Conservation (phyloP, 1,140 invertebrate species). For the Euwallacea similis region DNA sequence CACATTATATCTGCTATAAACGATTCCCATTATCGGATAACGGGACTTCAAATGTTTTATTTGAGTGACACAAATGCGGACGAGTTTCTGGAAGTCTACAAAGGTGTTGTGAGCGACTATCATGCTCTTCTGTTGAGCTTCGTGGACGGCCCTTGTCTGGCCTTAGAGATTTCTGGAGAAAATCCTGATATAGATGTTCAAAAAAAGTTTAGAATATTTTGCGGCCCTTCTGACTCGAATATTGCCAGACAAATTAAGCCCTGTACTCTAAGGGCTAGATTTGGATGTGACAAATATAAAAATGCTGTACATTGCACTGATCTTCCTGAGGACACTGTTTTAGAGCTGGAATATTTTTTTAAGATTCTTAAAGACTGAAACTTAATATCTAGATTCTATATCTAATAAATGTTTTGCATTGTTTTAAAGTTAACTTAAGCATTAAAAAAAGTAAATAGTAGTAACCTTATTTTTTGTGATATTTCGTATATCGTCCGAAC, state of each 20-base stretch:
- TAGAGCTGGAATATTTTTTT: slow-evolving; percentile 84
- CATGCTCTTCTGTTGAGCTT: slow-evolving; percentile 57
- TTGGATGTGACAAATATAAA: slow-evolving; percentile 78
- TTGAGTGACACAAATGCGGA: slow-evolving; percentile 80
- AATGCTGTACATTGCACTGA: slow-evolving; percentile 95
- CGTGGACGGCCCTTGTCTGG: slow-evolving; percentile 76
- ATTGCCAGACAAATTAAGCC: slow-evolving; percentile 83
- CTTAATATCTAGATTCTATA: neutral
- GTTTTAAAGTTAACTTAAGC: no score
- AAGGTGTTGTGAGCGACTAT: slow-evolving; percentile 84
- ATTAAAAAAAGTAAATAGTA: no score
- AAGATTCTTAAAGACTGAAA: slow-evolving; percentile 58
- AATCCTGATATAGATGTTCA: slow-evolving; percentile 63
- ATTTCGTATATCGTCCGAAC: no score
- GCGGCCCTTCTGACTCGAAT: slow-evolving; percentile 86
- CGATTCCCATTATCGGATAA: slow-evolving; percentile 74
- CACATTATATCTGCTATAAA: slow-evolving; percentile 74
- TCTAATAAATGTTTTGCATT: no score
- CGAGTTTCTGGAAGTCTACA: slow-evolving; percentile 93
- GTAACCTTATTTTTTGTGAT: no score
- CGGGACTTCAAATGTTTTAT: slow-evolving; percentile 77
- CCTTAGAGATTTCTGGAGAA: slow-evolving; percentile 77
- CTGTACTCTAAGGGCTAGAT: slow-evolving; percentile 79
- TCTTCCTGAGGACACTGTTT: slow-evolving; percentile 78
- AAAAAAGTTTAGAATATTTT: slow-evolving; percentile 78